Evolutionary conservation across 2,888 invertebrate species (phyloP), one percentile per base, ranked within the genome.

Genomic region (Yponomeuta evonymella): DNA sequence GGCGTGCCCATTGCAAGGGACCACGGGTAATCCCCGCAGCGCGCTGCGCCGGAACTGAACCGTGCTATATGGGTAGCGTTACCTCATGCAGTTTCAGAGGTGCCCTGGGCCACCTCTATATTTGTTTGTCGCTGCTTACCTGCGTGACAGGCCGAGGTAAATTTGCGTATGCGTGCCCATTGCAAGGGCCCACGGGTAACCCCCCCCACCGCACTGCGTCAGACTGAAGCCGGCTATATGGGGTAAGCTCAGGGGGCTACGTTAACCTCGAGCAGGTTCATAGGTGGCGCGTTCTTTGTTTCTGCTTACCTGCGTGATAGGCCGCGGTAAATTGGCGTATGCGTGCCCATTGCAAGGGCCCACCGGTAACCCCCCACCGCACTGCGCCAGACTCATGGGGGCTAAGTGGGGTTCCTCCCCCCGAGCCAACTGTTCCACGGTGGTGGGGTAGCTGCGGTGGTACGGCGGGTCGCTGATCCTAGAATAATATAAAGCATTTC

Each of bases 91-190:
- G 23, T 1, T 33, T 33, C 5, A 33, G 2, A 5, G 33, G 5
- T 33, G 33, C 3, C 33, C 0, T 23, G 15, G 23, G 23, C 23
- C 23, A 23, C 23, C 23, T 23, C 23, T 0, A 23, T 23, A 23
- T 23, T 67, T 43, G 67, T n/a, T 43, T n/a, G 29, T 2, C 4
- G 30, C 15, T 33, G 10, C n/a, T 15, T 23, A 90, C 90, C 84
- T 90, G 90, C 72, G 83, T 80, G n/a, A 88, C 75, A 0, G 91
- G 87, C 8, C 91, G 81, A 36, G 83, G 51, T 48, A 91, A 77
- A 75, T 89, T 90, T 68, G 82, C 83, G 73, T 90, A 92, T 15
- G 83, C 86, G 74, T 91, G 91, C 11, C 86, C 87, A 4, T 77
- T 73, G 74, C 90, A 90, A 73, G 80, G 84, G 76, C 82, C 72